These are phyloP conservation scores for Eupeodes corollae DNA, from an alignment of 1,140 invertebrate genomes.

Conservation along the genomic window DNA sequence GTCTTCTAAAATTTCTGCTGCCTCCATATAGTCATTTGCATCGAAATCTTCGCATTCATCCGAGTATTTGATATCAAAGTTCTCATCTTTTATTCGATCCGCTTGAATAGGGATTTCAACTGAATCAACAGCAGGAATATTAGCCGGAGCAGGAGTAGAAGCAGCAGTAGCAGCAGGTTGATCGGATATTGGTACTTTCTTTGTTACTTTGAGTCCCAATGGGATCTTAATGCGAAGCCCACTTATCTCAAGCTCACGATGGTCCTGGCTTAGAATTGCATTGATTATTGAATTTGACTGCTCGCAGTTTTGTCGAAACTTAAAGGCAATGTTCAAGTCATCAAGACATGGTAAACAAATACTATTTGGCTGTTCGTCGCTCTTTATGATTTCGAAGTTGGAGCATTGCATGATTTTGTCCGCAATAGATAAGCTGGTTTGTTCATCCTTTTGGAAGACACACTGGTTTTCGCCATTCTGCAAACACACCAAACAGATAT, in stretches of 20 bases:
- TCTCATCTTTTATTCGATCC: background rate
- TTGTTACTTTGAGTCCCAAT: background rate
- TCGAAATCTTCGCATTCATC: background rate
- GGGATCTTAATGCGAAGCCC: background rate
- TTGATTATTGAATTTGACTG: conserved; percentile 21
- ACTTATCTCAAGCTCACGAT: background rate
- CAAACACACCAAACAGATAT: conserved; percentile 45
- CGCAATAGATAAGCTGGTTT: conserved; percentile 41
- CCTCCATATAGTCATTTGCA: background rate
- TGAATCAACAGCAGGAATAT: background rate
- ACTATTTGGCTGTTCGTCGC: conserved; percentile 19
- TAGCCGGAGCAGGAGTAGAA: no score
- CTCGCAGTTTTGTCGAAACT: conserved; percentile 29
- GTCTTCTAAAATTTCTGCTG: background rate
- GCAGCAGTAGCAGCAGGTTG: no score
- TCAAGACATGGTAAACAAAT: conserved; percentile 25
- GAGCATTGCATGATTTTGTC: conserved; percentile 46
- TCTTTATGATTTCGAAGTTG: conserved; percentile 25
- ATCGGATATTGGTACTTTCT: background rate
- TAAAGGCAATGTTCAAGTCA: conserved; percentile 24
- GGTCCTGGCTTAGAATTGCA: conserved; percentile 6
- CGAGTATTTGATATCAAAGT: background rate
- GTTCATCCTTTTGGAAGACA: conserved; percentile 44
- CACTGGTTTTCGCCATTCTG: conserved; percentile 39
- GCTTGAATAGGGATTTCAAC: conserved; percentile 4